Base-by-base conservation (phyloP, 2,888 invertebrate genomes). In the Agonopterix heracliana region DNA sequence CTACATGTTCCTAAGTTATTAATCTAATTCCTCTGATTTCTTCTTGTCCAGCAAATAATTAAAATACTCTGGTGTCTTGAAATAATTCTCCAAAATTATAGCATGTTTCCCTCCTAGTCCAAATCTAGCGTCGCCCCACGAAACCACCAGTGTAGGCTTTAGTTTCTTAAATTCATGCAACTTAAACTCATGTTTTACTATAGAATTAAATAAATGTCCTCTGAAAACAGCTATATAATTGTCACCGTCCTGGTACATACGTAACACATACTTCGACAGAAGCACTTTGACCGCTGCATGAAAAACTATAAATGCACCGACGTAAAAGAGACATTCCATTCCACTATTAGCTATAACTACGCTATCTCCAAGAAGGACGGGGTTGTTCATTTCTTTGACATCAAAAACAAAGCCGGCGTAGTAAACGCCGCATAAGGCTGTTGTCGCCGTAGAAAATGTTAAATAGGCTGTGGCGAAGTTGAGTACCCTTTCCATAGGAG, bases 51-150 rank as follows among this genome's bases (percentile, higher is more conserved):
- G 46, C 62, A 87, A 68, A 54, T 75, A 68, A 54, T 85, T 81
- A 14, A 80, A 82, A 65, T 81, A 66, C 61, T 83, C 79, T 34
- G 86, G 84, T 10, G 84, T 81, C 59, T 84, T 87, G 49, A 88
- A 88, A 56, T 86, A 83, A 41, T 72, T 60, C 42, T 84, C 82
- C 40, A 88, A 57, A 50, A 88, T 55, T 41, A 88, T 85, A 7
- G 71, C 85, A 61, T 84, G 77, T 63, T 78, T 83, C 7, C 71
- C 72, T 11, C 86, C 85, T 17, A 88, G 66, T 38, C 62, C 61
- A 66, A 74, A 87, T 58, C 85, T 75, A 12, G 86, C 68, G 58
- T 85, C 79, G 48, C 80, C 73, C 88, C 88, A 88, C 35, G 83
- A 60, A 1, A 86, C 68, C 26, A 82, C 63, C 44, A 73, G 50